Base-by-base conservation (phyloP, 2,888 invertebrate species). In the Chromoteleia sp. region DNA sequence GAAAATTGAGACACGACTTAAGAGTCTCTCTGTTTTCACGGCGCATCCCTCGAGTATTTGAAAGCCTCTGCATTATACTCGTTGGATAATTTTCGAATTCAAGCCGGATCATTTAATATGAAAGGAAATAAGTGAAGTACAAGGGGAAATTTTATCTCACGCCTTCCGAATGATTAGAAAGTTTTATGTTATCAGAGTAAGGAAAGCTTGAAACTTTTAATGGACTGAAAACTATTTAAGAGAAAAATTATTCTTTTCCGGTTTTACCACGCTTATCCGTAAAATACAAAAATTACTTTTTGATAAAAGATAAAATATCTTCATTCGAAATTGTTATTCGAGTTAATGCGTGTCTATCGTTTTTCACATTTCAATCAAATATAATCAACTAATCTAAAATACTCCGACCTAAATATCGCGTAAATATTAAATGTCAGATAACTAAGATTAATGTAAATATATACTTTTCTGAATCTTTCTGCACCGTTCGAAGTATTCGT, bases 1-100 rank as follows among this genome's bases (percentile, higher is more conserved):
- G 82, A 73, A 82, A 82, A 82, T 78, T 78, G 82, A 67, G 74
- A 68, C 74, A 68, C 70, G 59, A 70, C 43, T 74, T 52, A 30
- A 41, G 39, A 48, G 52, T 75, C 54, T 41, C 70, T 70, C 14
- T 63, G 33, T 67, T 59, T 73, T 50, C 67, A 45, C 39, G 45
- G 48, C 67, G 36, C 52, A 58, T 75, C 65, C 50, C 74, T 74
- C 25, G 70, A 74, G 74, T 54, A 70, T 68, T 80, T 70, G 54
- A 74, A 71, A 70, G 36, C 41, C 36, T 70, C 12, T 15, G 56
- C 63, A 76, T 77, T 76, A 76, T 67, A 48, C 14, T 67, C 56
- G 48, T 10, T 39, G 39, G 52, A 71, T 71, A 71, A 81, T 81
- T 65, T 61, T 52, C 50, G n/a, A 67, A 71, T 71, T 63, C 43